Evolutionary conservation across 2,888 invertebrate species (phyloP), one percentile per base, ranked within the genome.

Genomic region (Thymelicus acteon): DNA sequence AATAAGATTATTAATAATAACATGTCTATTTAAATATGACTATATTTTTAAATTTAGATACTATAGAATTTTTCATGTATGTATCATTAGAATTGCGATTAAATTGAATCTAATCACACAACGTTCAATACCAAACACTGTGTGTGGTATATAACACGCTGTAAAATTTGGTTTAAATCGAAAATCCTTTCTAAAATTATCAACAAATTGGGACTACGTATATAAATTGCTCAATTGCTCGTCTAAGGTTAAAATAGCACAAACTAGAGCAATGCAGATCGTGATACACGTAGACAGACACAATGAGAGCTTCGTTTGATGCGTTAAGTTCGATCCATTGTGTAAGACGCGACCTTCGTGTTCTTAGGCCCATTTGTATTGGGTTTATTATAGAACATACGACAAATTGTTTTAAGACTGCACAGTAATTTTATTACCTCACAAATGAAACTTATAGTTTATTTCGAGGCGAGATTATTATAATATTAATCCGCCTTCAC

Each of bases 231-330:
- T 31, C 54, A 68, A 61, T 68, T 15, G 54, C 40, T 40, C 19
- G 64, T 19, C 67, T 67, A 39, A 67, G 67, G 60, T 67, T 67
- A 68, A 68, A 68, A 62, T 61, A 68, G 52, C 67, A 40, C 61
- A 63, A 71, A 61, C 63, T 74, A 72, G 71, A 75, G 83, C 83
- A 82, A 80, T 77, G 79, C 75, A 78, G 76, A 76, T 88, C 88
- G 89, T 89, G 89, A 86, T 85, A 75, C 78, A 82, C 85, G 83
- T 84, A 79, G 75, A 80, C 78, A 54, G 60, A 77, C 77, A 90
- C 87, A 89, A 89, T 87, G 79, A 85, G 80, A 85, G 68, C 63
- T 85, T 84, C 82, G 82, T 81, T 80, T 82, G 83, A 85, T 83
- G 81, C 79, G 79, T 72, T 73, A 60, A 60, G 66, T 84, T 84